Conservation (phyloP, 1,140 invertebrate species). For the Bilobella aurantiaca region DNA sequence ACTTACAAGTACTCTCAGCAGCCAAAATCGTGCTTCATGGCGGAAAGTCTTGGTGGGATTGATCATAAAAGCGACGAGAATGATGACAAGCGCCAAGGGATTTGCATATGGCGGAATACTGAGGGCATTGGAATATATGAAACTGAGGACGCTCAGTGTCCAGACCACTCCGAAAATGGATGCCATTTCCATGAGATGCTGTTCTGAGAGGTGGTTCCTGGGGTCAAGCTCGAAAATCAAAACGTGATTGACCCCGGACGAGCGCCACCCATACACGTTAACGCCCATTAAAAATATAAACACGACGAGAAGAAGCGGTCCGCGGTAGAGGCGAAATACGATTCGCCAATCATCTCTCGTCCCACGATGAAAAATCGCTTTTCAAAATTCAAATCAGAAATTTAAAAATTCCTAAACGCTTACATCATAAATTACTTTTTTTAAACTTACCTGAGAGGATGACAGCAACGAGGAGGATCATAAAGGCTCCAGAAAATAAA, state of each 20-base stretch:
- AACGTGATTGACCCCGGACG: conserved; percentile 96
- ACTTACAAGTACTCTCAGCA: conserved; percentile 62
- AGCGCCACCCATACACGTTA: conserved; percentile 97
- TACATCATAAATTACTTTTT: neutral
- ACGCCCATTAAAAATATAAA: conserved; percentile 92
- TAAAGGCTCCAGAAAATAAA: conserved; percentile 86
- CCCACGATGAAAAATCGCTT: neutral
- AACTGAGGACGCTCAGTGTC: conserved; percentile 66
- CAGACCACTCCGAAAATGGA: conserved; percentile 93
- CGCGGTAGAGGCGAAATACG: conserved; percentile 77
- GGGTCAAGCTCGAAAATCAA: conserved; percentile 98
- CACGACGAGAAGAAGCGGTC: conserved; percentile 80
- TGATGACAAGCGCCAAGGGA: conserved; percentile 69
- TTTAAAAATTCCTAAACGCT: neutral
- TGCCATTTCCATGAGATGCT: conserved; percentile 91
- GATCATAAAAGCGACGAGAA: conserved; percentile 79
- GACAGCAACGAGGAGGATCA: conserved; percentile 73
- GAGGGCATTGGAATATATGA: conserved; percentile 69
- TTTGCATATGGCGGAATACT: conserved; percentile 81
- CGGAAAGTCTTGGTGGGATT: conserved; percentile 88
- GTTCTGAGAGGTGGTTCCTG: conserved; percentile 87
- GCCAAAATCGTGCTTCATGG: conserved; percentile 77
- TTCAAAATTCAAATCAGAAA: neutral
- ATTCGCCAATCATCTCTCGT: conserved; percentile 55
- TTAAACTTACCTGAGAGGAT: conserved; percentile 52